Conservation (phyloP, 2,888 invertebrate species). For the Tineola bisselliella region DNA sequence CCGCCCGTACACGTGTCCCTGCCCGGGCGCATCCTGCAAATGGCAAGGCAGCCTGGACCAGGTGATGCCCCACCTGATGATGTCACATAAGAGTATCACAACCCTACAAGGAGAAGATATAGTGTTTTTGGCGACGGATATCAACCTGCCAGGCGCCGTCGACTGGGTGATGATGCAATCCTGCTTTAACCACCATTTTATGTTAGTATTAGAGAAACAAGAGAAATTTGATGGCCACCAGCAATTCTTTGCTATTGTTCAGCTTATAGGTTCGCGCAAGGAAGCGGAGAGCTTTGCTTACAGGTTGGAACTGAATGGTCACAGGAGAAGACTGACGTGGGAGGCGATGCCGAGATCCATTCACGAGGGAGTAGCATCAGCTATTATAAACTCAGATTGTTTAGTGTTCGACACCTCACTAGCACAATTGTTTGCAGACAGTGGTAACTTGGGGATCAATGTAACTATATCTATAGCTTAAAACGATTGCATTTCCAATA, state of each 20-base stretch:
- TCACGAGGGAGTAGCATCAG: slow-evolving; percentile 97
- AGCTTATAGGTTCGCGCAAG: slow-evolving; percentile 97
- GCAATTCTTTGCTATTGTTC: slow-evolving; percentile 98
- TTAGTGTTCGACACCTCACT: slow-evolving; percentile 98
- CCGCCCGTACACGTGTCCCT: slow-evolving; percentile 98
- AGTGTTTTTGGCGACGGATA: slow-evolving; percentile 98
- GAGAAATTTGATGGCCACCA: slow-evolving; percentile 97
- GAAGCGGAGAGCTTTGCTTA: slow-evolving; percentile 99
- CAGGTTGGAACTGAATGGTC: slow-evolving; percentile 96
- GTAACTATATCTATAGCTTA: slow-evolving; percentile 94
- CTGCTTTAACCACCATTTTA: slow-evolving; percentile 98
- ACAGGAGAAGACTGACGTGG: slow-evolving; percentile 95
- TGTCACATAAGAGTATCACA: slow-evolving; percentile 97
- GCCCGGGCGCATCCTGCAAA: slow-evolving; percentile 99
- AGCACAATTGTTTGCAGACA: slow-evolving; percentile 98
- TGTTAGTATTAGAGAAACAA: slow-evolving; percentile 98
- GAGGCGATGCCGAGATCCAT: slow-evolving; percentile 99
- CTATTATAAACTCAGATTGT: slow-evolving; percentile 98
- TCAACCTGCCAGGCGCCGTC: slow-evolving; percentile 98
- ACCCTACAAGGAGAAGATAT: slow-evolving; percentile 99
- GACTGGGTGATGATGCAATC: slow-evolving; percentile 99
- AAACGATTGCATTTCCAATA: too few relatives aligned
- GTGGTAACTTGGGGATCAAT: slow-evolving; percentile 98
- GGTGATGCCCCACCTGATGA: slow-evolving; percentile 98
- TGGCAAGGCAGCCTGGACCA: slow-evolving; percentile 98